Evolutionary conservation across 2,888 invertebrate species (phyloP).

Genomic region (Cryptus viduatorius): DNA sequence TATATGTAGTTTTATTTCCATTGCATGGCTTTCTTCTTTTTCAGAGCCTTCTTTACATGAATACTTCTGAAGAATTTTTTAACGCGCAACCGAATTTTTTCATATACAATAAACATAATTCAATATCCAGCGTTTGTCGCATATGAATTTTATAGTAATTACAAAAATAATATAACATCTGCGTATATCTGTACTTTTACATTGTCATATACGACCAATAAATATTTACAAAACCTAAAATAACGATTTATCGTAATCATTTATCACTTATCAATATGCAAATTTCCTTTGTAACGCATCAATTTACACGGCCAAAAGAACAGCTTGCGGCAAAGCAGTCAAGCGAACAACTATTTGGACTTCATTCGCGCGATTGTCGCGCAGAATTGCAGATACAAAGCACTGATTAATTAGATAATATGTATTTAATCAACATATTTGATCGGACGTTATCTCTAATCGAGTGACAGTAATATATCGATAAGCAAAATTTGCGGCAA

Average conservation of each 20-base stretch:
- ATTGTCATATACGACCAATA: too few relatives aligned
- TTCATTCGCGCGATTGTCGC: not conserved
- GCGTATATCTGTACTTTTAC: too few relatives aligned
- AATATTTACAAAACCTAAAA: too few relatives aligned
- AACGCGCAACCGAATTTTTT: too few relatives aligned
- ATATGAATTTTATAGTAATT: too few relatives aligned
- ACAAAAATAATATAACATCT: too few relatives aligned
- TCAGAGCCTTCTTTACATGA: too few relatives aligned
- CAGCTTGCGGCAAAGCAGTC: constrained; percentile 51
- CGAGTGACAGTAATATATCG: not conserved
- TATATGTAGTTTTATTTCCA: not conserved
- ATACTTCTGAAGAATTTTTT: too few relatives aligned
- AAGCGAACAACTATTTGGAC: constrained; percentile 35
- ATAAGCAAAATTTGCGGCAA: constrained; percentile 21
- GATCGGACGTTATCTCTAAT: not conserved
- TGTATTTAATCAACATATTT: not conserved
- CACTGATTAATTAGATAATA: not conserved
- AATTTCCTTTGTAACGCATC: not conserved
- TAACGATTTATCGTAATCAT: not conserved
- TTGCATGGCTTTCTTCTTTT: too few relatives aligned
- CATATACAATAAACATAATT: too few relatives aligned
- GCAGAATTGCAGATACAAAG: not conserved
- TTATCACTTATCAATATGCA: not conserved
- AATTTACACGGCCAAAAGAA: not conserved
- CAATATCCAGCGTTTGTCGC: too few relatives aligned